phyloP scores from a whole-genome alignment of 2,113 vertebrate species.

The Alces alces region DNA sequence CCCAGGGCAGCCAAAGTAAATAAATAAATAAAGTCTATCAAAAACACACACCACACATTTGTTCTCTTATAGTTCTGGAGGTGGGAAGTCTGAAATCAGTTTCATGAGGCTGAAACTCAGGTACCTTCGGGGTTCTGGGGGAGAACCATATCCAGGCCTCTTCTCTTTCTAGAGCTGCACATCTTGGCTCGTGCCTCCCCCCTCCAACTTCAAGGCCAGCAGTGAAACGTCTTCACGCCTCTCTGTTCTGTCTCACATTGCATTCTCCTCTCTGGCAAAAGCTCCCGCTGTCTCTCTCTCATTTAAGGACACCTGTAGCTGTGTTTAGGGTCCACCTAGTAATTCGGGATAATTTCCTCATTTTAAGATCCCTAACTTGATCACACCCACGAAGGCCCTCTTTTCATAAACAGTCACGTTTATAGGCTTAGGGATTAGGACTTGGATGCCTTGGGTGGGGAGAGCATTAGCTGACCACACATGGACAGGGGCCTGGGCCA shows the following conservation, averaged over 20 bases:
- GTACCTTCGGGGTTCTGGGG: neutral
- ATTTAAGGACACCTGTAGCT: neutral
- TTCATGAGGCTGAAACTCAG: neutral
- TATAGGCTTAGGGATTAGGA: neutral
- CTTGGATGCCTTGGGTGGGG: neutral
- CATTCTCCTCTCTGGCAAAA: neutral
- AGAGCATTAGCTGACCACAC: too few relatives aligned
- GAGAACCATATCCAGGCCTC: neutral
- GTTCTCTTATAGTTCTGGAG: neutral
- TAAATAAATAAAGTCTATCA: neutral
- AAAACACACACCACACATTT: neutral
- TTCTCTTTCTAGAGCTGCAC: fast-evolving
- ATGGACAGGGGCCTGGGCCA: neutral
- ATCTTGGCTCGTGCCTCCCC: fast-evolving
- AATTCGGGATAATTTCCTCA: too few relatives aligned
- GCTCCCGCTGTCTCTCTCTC: neutral
- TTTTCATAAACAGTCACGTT: neutral
- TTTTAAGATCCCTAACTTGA: neutral
- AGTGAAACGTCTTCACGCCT: fast-evolving
- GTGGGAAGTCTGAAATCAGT: neutral
- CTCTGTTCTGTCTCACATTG: neutral
- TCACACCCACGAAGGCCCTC: neutral
- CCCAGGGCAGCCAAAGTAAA: neutral
- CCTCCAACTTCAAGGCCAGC: neutral
- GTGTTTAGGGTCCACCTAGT: neutral